These are phyloP conservation scores for Drosophila burlai DNA, from an alignment of 1,140 invertebrate species.

Conservation along the genomic window DNA sequence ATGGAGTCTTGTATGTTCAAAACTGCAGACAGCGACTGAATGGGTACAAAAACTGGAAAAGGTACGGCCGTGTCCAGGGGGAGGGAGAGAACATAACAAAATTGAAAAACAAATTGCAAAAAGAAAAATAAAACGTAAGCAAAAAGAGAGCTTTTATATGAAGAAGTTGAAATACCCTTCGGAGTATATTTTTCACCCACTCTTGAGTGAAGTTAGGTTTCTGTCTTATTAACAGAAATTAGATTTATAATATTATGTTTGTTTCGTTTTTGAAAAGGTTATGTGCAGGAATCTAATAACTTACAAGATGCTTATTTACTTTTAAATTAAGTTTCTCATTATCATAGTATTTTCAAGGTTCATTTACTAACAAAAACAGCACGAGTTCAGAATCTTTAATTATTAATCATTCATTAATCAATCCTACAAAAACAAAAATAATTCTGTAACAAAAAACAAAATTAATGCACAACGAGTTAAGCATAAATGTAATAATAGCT, in stretches of 20 bases:
- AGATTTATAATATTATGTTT: not conserved
- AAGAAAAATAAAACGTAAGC: slow-evolving; percentile 24
- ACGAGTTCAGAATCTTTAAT: too few species aligned
- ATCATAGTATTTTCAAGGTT: not conserved
- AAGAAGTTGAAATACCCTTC: not conserved
- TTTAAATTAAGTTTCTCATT: not conserved
- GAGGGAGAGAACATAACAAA: slow-evolving; percentile 62
- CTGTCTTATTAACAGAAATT: not conserved
- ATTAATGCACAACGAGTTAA: not conserved
- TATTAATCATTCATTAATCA: too few species aligned
- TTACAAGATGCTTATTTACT: not conserved
- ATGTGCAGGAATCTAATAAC: not conserved
- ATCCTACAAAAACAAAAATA: too few species aligned
- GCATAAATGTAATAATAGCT: not conserved
- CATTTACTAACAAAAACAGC: too few species aligned
- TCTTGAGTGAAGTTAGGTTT: too few species aligned
- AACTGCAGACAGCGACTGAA: slow-evolving; percentile 79
- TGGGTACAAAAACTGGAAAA: slow-evolving; percentile 68
- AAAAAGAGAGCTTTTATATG: not conserved
- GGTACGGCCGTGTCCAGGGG: slow-evolving; percentile 2
- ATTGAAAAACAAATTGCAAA: slow-evolving; percentile 65
- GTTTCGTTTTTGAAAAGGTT: too few species aligned
- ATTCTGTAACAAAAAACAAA: not conserved
- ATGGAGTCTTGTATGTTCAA: slow-evolving; percentile 65
- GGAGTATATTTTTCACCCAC: too few species aligned